phyloP scores from a whole-genome alignment of 1,140 invertebrate species.

The Coboldia fuscipes region DNA sequence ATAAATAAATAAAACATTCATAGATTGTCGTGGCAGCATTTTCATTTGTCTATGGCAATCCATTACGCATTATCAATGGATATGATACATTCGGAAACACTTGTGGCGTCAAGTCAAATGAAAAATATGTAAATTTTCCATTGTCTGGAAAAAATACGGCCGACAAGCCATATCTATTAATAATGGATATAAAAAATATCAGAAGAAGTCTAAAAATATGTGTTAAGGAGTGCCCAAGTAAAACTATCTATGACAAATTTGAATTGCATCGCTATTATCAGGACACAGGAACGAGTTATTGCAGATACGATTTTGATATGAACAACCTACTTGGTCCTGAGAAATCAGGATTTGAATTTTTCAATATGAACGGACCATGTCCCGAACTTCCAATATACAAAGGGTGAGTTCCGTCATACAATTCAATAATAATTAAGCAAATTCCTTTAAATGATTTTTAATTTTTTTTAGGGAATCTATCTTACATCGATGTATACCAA shows the following conservation, averaged over 20 bases:
- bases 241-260: constrained; percentile 31
- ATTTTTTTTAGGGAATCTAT: constrained; percentile 36
- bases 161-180: constrained; percentile 64
- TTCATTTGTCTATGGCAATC: constrained; percentile 76
- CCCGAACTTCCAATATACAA: constrained; percentile 47
- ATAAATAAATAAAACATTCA: constrained; percentile 8
- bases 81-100: constrained; percentile 94
- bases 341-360: constrained; percentile 20
- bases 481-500: constrained; percentile 72
- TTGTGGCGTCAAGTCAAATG: constrained; percentile 64
- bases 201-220: constrained; percentile 66
- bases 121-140: constrained; percentile 45
- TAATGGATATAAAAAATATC: constrained; percentile 57
- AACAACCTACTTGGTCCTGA: constrained; percentile 15
- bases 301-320: constrained; percentile 44
- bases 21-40: constrained; percentile 71
- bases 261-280: constrained; percentile 57
- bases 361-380: constrained; percentile 43
- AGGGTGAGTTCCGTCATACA: constrained; percentile 18
- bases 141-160: constrained; percentile 61
- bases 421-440: neutral
- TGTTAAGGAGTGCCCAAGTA: constrained; percentile 67
- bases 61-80: constrained; percentile 68
- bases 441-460: constrained; percentile 1
- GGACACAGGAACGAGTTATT: constrained; percentile 49